Percentiles rank a stretch among this genome's conserved stretches.
phyloP scores from a whole-genome alignment of 2,888 invertebrate genomes.

The Papilio protenor region DNA sequence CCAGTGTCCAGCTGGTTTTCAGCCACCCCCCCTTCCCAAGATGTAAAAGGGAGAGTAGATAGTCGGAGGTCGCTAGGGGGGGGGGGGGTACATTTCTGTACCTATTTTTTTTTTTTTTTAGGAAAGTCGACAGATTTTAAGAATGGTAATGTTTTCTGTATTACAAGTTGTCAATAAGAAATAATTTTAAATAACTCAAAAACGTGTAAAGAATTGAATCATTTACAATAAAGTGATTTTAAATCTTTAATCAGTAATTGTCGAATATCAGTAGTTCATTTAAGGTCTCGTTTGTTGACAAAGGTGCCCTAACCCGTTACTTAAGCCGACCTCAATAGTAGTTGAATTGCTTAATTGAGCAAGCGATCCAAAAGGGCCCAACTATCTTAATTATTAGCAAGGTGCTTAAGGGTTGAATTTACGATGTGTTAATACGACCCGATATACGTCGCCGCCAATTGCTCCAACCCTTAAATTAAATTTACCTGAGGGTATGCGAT shows the following conservation, averaged over 20 bases:
- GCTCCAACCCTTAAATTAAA: constrained; percentile 76
- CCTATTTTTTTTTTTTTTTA: neutral
- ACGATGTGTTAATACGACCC: constrained; percentile 79
- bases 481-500: constrained; percentile 72
- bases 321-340: constrained; percentile 62
- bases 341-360: constrained; percentile 72
- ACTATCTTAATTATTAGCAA: constrained; percentile 81
- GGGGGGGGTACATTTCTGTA: too few species aligned
- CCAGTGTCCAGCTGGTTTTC: too few species aligned
- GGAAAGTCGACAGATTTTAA: too few species aligned
- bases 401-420: constrained; percentile 81
- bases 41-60: too few species aligned
- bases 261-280: constrained; percentile 9
- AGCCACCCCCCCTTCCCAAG: too few species aligned
- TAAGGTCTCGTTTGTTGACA: constrained; percentile 52
- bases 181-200: neutral
- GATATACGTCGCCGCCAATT: constrained; percentile 74
- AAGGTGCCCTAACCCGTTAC: constrained; percentile 60
- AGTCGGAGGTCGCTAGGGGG: too few species aligned
- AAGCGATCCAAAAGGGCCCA: constrained; percentile 55
- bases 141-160: neutral
- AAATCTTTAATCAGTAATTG: neutral
- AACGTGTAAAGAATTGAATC: neutral
- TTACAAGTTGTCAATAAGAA: too few species aligned
- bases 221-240: neutral